These are phyloP conservation scores for Scyliorhinus canicula DNA, from an alignment of 2,797 vertebrate species.

Conservation along the genomic window DNA sequence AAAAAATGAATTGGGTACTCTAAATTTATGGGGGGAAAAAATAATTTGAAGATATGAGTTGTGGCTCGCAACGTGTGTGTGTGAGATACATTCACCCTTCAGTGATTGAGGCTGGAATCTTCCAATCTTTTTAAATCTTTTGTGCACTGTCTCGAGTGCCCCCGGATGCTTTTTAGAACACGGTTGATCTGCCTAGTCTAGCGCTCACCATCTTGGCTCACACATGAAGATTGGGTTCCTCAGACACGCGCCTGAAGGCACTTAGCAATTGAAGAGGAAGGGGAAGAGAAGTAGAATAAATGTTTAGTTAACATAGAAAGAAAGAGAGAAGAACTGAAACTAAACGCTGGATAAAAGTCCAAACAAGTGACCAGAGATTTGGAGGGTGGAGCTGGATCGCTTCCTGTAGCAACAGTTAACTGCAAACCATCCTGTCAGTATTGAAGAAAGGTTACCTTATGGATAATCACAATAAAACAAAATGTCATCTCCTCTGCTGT, in stretches of 20 bases:
- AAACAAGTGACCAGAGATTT: not conserved
- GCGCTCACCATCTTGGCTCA: not conserved
- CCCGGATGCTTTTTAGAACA: not conserved
- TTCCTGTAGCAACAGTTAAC: too few relatives aligned
- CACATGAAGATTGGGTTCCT: not conserved
- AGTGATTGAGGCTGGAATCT: not conserved
- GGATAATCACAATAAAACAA: not conserved
- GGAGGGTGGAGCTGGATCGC: not conserved
- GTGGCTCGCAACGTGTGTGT: too few relatives aligned
- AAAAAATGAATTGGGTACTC: too few relatives aligned
- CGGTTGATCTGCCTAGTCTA: not conserved
- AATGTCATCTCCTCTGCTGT: not conserved
- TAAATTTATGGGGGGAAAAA: too few relatives aligned
- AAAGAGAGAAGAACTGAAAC: not conserved
- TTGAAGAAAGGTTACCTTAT: not conserved
- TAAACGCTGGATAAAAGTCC: not conserved
- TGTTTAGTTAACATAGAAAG: not conserved
- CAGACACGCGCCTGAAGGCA: not conserved
- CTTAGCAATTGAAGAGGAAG: not conserved
- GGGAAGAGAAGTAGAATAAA: not conserved
- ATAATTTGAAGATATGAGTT: too few relatives aligned
- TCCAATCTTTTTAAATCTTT: not conserved
- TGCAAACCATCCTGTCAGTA: not conserved
- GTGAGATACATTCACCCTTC: too few relatives aligned
- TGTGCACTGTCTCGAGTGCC: not conserved